Percentiles rank a stretch among this genome's conserved stretches.
Conservation (phyloP, 2,888 invertebrate genomes). For the Volucella inanis region DNA sequence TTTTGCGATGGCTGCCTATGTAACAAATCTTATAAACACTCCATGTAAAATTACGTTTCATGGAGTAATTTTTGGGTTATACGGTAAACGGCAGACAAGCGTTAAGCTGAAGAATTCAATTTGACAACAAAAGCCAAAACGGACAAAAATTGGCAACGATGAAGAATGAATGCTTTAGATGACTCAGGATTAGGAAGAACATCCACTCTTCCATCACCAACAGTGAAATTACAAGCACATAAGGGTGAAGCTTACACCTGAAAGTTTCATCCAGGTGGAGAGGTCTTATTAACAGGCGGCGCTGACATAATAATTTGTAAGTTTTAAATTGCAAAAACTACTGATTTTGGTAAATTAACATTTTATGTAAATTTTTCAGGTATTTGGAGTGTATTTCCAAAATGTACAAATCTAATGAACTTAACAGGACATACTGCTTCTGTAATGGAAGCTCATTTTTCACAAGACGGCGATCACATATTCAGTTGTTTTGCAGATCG, state of each 20-base stretch:
- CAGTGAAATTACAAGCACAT: slow-evolving; percentile 9
- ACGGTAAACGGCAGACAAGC: too few relatives aligned
- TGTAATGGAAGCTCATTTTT: slow-evolving; percentile 17
- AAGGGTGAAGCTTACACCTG: slow-evolving; percentile 5
- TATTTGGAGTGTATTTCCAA: not conserved
- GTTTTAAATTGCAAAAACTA: not conserved
- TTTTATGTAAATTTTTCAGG: not conserved
- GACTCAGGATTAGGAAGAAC: not conserved
- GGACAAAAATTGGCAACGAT: too few relatives aligned
- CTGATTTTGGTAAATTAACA: not conserved
- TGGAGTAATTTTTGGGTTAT: too few relatives aligned
- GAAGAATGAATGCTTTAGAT: too few relatives aligned
- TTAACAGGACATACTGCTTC: not conserved
- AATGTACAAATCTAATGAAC: not conserved
- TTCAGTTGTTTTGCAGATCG: slow-evolving; percentile 8
- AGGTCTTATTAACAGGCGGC: slow-evolving; percentile 4
- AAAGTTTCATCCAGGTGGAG: slow-evolving; percentile 10
- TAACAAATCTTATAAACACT: too few relatives aligned
- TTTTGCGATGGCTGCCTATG: too few relatives aligned
- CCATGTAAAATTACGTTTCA: too few relatives aligned
- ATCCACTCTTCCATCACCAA: not conserved
- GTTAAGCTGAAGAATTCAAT: too few relatives aligned
- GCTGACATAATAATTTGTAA: slow-evolving; percentile 1
- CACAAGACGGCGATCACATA: slow-evolving; percentile 2
- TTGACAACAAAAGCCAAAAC: too few relatives aligned